These are phyloP conservation scores for Cataglyphis albicans DNA, from an alignment of 2,888 invertebrate species.

Conservation along the genomic window DNA sequence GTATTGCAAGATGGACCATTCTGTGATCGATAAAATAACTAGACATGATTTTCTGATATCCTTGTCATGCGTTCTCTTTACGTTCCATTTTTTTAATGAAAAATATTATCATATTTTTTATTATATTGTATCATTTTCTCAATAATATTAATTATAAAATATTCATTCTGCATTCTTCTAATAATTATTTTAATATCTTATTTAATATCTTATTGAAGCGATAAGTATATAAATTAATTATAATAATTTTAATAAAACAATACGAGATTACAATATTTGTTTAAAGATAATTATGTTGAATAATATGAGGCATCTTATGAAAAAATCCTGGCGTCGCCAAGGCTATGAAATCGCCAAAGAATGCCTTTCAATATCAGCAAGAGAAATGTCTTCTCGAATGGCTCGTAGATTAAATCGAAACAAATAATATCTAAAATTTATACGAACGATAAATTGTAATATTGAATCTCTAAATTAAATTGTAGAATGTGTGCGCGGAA, in stretches of 20 bases:
- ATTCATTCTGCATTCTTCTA: not conserved
- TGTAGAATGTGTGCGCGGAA: not conserved
- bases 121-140: not conserved
- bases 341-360: not conserved
- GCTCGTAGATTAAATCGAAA: not conserved
- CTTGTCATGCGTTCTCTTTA: not conserved
- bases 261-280: not conserved
- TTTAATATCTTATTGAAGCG: not conserved
- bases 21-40: constrained; percentile 15
- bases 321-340: not conserved
- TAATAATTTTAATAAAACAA: not conserved
- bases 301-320: not conserved
- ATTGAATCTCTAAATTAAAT: not conserved
- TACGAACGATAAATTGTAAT: not conserved
- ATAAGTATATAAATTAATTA: not conserved
- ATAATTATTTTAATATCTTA: not conserved
- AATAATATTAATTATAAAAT: not conserved
- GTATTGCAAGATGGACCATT: not conserved
- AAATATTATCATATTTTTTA: not conserved
- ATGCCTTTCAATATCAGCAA: not conserved
- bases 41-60: not conserved
- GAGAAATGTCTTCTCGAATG: not conserved
- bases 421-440: not conserved
- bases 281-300: not conserved
- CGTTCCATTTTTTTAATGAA: not conserved